These are phyloP conservation scores for Podarcis lilfordi DNA, from an alignment of 2,797 vertebrate genomes.

Conservation along the genomic window DNA sequence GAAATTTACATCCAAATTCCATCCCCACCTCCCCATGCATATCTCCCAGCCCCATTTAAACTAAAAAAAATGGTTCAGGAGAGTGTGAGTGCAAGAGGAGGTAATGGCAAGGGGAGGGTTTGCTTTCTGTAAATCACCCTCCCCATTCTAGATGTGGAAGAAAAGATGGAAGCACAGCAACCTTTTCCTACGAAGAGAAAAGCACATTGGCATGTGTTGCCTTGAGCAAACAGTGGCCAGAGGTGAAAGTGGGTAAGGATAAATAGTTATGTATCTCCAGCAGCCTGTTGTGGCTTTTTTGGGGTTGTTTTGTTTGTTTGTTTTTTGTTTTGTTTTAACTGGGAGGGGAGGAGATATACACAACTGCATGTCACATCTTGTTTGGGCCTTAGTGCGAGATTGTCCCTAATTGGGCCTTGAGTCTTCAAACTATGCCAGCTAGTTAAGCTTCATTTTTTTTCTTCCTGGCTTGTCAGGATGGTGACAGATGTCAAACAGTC, in stretches of 20 bases:
- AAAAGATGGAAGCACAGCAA: background rate
- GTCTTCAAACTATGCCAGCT: conserved; percentile 3
- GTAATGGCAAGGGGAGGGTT: background rate
- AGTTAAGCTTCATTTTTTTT: background rate
- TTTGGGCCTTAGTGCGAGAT: conserved; percentile 7
- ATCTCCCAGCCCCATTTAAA: too few species aligned
- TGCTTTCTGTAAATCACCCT: too few species aligned
- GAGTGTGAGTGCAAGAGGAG: background rate
- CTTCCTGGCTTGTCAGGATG: conserved; percentile 11
- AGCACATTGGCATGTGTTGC: too few species aligned
- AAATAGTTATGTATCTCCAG: background rate
- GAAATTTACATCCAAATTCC: background rate
- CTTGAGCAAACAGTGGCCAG: background rate
- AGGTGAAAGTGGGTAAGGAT: background rate
- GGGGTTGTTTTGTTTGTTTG: background rate
- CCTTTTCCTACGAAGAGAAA: background rate
- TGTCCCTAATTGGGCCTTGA: conserved; percentile 5
- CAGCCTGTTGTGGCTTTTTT: background rate
- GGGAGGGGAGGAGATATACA: background rate
- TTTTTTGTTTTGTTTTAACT: background rate
- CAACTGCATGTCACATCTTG: background rate
- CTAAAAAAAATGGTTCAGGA: background rate
- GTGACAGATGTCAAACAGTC: conserved; percentile 30
- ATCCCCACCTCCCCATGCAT: too few species aligned
- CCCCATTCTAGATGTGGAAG: background rate